A percentile compares a stretch with the other conserved stretches of the same genome.
phyloP scores from a whole-genome alignment of 2,113 vertebrate genomes.

The Physeter macrocephalus region DNA sequence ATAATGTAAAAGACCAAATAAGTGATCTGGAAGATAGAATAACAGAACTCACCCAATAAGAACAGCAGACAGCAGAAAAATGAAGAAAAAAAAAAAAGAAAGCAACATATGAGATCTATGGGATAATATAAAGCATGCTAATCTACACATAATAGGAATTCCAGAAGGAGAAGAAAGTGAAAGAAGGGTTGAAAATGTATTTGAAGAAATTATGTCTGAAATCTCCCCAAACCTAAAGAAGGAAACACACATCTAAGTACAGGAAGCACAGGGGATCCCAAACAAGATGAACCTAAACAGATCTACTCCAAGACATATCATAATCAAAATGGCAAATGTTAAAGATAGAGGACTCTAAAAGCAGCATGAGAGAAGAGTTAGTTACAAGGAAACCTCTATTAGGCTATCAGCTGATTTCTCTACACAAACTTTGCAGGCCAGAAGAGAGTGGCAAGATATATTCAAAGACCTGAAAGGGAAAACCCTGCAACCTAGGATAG shows the following conservation, averaged over 20 bases:
- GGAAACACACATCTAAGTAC: not conserved
- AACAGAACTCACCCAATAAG: not conserved
- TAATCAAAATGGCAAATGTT: not conserved
- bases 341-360: not conserved
- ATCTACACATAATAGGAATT: not conserved
- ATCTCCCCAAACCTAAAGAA: not conserved
- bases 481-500: not conserved
- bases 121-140: not conserved
- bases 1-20: not conserved
- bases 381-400: not conserved
- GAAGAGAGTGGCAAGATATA: not conserved
- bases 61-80: not conserved
- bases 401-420: not conserved
- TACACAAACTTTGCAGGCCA: not conserved
- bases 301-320: not conserved
- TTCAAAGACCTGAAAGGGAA: not conserved
- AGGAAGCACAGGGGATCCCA: not conserved
- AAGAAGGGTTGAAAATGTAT: not conserved
- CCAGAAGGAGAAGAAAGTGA: not conserved
- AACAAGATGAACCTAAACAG: not conserved
- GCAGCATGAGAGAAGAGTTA: not conserved
- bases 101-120: no score
- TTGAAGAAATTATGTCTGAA: not conserved
- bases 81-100: not conserved
- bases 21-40: not conserved